Evolutionary conservation across 2,797 vertebrate species (phyloP).

Genomic region (Buceros bicornis): DNA sequence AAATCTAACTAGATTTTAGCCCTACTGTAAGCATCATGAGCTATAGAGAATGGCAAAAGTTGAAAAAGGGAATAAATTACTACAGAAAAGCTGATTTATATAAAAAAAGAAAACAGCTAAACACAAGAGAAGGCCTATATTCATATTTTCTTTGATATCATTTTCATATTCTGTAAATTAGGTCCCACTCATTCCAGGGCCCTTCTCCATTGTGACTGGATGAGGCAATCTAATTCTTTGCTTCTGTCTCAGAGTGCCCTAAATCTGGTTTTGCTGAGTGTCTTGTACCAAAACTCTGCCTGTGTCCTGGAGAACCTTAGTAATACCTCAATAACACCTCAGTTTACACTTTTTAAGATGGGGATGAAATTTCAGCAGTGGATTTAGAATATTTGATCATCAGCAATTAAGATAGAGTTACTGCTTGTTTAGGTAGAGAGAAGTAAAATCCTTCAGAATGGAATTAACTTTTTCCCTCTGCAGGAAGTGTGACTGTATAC

Average conservation of each 20-base stretch:
- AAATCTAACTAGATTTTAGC: not conserved
- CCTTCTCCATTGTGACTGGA: not conserved
- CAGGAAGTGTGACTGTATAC: not conserved
- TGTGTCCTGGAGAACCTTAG: not conserved
- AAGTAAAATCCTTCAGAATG: not conserved
- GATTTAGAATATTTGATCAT: not conserved
- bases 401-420: not conserved
- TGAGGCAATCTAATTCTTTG: not conserved
- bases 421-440: not conserved
- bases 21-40: not conserved
- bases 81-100: not conserved
- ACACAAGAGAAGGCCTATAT: not conserved
- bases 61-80: not conserved
- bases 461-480: not conserved
- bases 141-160: not conserved
- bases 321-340: not conserved
- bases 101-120: not conserved
- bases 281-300: not conserved
- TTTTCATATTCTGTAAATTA: not conserved
- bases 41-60: not conserved
- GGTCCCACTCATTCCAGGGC: not conserved
- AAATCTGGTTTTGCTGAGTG: conserved; percentile 20
- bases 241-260: not conserved
- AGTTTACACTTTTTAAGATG: not conserved
- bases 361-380: not conserved